Percentiles rank a stretch among this genome's conserved stretches.
Evolutionary conservation across 2,797 vertebrate genomes (phyloP).

Genomic region (Coilia nasus): DNA sequence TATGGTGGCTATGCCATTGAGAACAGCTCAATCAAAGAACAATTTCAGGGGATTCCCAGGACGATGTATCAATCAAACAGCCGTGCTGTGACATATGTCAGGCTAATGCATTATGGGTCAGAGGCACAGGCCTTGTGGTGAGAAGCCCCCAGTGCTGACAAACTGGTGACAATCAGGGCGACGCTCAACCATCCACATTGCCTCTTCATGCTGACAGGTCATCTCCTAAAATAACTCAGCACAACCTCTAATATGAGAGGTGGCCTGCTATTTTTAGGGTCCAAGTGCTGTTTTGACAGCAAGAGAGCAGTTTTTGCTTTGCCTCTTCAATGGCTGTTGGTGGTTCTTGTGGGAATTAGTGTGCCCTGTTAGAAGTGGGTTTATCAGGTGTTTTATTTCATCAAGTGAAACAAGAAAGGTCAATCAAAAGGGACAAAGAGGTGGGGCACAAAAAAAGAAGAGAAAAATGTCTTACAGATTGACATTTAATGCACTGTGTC

Average conservation of each 20-base stretch:
- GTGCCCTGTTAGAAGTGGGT: background rate
- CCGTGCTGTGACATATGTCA: slow-evolving; percentile 38
- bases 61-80: slow-evolving; percentile 36
- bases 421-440: background rate
- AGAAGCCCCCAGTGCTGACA: background rate
- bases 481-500: background rate
- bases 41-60: slow-evolving; percentile 26
- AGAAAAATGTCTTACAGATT: background rate
- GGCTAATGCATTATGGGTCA: slow-evolving; percentile 47
- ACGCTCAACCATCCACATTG: background rate
- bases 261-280: slow-evolving; percentile 7
- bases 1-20: slow-evolving; percentile 18
- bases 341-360: background rate
- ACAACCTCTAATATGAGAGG: background rate
- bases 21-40: slow-evolving; percentile 41
- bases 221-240: slow-evolving; percentile 19
- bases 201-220: slow-evolving; percentile 15
- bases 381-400: background rate
- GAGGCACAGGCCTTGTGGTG: background rate
- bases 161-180: slow-evolving; percentile 2
- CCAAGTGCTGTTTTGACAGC: background rate
- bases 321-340: background rate
- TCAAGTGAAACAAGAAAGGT: background rate
- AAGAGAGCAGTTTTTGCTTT: background rate
- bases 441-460: background rate